phyloP scores from a whole-genome alignment of 2,888 invertebrate genomes.

The Aproaerema taeniolella region DNA sequence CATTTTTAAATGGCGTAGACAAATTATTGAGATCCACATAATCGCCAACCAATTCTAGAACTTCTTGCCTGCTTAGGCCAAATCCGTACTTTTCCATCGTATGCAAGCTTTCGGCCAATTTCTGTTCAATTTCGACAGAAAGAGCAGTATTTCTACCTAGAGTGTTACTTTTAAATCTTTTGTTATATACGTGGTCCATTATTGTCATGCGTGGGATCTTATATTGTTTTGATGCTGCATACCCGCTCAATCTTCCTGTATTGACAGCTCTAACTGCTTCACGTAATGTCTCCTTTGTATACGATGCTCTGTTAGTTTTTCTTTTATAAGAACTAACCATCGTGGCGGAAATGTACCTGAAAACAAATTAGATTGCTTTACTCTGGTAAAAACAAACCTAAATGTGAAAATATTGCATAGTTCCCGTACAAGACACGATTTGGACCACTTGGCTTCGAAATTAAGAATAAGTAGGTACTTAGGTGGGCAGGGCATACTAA shows the following conservation, averaged over 20 bases:
- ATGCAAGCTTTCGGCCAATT: constrained; percentile 21
- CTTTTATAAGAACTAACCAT: constrained; percentile 15
- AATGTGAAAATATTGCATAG: background rate
- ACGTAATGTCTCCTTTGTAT: constrained; percentile 13
- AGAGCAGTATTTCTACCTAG: constrained; percentile 17
- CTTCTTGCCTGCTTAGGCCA: constrained; percentile 33
- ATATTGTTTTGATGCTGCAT: constrained; percentile 14
- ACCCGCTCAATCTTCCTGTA: constrained; percentile 12
- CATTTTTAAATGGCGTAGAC: constrained; percentile 20
- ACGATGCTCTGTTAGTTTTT: constrained; percentile 15
- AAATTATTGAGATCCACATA: constrained; percentile 26
- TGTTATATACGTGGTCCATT: constrained; percentile 18
- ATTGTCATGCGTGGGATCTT: constrained; percentile 21
- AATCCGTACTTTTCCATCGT: constrained; percentile 33
- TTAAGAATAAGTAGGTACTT: background rate
- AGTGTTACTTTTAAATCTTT: constrained; percentile 15
- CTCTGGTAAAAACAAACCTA: background rate
- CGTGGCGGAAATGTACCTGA: background rate
- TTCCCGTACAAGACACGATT: background rate
- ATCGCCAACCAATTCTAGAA: constrained; percentile 28
- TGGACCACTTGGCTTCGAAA: background rate
- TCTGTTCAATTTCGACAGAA: constrained; percentile 17
- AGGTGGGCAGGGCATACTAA: no score
- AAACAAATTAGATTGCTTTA: background rate
- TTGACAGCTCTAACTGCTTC: constrained; percentile 15